Base-by-base conservation (phyloP, 2,797 vertebrate species). In the Peromyscus eremicus region DNA sequence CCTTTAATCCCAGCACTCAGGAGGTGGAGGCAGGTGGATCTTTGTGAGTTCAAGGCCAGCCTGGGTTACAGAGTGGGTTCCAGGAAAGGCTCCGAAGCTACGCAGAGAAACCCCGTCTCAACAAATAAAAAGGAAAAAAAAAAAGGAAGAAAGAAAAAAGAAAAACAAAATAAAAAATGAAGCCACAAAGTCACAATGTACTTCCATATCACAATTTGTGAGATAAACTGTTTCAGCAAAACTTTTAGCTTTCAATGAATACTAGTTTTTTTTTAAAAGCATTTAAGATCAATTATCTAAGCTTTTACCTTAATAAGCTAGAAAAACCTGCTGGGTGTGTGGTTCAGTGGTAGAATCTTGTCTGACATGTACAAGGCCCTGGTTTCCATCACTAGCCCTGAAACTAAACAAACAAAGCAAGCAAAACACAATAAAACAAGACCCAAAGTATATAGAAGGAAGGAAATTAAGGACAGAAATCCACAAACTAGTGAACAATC, bases 61-160 rank as follows among this genome's bases (percentile, higher is more conserved):
- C 46, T 49, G 9, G 46, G 46, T 46, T 49, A 49, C 46, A 49
- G 46, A 49, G 9, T 49, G 46, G 11, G 46, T 49, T 49, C 49
- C 49, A 52, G 49, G 49, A 52, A 52, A 52, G 49, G 12, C 13
- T 52, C 49, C 49, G 14, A 52, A 52, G 49, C 49, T 52, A 52
- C 2, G 10, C 12, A 52, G 49, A 52, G 49, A 52, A 52, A 14
- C 13, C 49, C 49, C 52, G 11, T 52, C 49, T 52, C 49, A 52
- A 49, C 7, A 52, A 52, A 13, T 49, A 52, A 52, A 14, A 52
- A 52, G 49, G 13, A 52, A 52, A 52, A 52, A 52, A 46, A 49
- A 34, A 2, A 46, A 27, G 9, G 4, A 8, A 79, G 3, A 34
- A 2, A 6, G 7, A 49, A 10, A 32, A 10, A 19, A 16, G 1